phyloP scores from a whole-genome alignment of 2,113 vertebrate genomes.

The Gila orcuttii region DNA sequence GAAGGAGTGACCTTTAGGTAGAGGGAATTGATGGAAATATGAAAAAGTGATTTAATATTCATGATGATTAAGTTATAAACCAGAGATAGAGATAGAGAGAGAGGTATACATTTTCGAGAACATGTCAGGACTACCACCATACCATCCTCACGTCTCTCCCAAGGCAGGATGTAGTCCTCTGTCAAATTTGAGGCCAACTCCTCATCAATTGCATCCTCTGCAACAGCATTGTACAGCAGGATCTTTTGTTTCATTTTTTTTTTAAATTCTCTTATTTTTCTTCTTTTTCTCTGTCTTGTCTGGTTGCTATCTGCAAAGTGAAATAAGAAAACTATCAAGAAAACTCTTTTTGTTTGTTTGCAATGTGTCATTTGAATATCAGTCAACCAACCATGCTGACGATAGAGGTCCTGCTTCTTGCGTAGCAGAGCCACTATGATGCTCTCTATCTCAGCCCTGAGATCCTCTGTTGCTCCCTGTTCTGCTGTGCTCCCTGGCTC shows the following conservation, averaged over 20 bases:
- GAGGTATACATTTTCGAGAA: background rate
- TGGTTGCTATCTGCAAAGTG: slow-evolving; percentile 9
- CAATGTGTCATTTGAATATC: background rate
- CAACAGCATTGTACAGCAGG: background rate
- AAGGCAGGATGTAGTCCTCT: background rate
- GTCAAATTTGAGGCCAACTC: background rate
- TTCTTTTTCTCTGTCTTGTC: background rate
- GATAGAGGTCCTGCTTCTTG: slow-evolving; percentile 6
- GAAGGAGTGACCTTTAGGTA: background rate
- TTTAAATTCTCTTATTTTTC: background rate
- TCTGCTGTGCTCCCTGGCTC: background rate
- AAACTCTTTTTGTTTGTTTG: background rate
- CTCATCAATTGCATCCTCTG: background rate
- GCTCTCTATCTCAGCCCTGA: slow-evolving; percentile 6
- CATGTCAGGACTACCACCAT: background rate
- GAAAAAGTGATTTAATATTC: background rate
- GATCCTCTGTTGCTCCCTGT: background rate
- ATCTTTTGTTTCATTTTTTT: background rate
- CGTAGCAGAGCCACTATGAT: background rate
- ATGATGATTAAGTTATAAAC: too few relatives aligned
- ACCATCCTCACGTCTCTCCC: background rate
- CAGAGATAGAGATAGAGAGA: background rate
- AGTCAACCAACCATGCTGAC: background rate
- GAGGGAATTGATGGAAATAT: background rate
- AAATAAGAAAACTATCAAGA: background rate